Evolutionary conservation across 1,140 invertebrate species (phyloP), one percentile per base, ranked within the genome.

Genomic region (Andricus grossulariae): DNA sequence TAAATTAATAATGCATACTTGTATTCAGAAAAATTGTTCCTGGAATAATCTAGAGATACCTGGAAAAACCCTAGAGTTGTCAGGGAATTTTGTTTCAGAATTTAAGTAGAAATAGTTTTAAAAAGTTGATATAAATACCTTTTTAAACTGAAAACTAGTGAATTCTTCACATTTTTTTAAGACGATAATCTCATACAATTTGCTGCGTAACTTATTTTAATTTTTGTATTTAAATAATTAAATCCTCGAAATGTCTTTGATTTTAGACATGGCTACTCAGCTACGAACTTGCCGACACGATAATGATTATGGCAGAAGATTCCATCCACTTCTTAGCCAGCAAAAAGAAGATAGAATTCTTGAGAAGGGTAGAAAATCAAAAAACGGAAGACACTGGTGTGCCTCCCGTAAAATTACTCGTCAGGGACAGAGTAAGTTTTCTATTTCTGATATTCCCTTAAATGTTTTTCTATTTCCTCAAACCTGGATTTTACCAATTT

Each of bases 291-390:
- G 96, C 97, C 2, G 98, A 99, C 88, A 99, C 98, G 0, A 95
- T 99, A 52, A 97, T 98, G 91, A 95, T 99, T 0, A 92, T 99
- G 74, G 95, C 97, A 76, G 94, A 98, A 81, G 94, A 96, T 32
- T 94, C 93, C 19, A 96, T 99, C 73, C 94, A 95, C 87, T 98
- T 99, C 85, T 92, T 99, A 32, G 97, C 98, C 0, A 99, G 98
- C 88, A 99, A 99, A 89, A 99, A 99, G 91, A 99, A 99, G 91
- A 98, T 99, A 76, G 98, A 99, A 83, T 99, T 99, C 91, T 92
- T 99, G 11, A 95, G 96, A 82, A 96, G 97, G 86, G 94, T 98
- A n/a, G 98, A 99, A 88, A 95, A 94, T 84, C 93, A 94, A 13
- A 98, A 96, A 90, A 95, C 97, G 80, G 97, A 98, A 86, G 94